These are phyloP conservation scores for Zeugodacus cucurbitae DNA, from an alignment of 1,140 invertebrate genomes.

Conservation along the genomic window DNA sequence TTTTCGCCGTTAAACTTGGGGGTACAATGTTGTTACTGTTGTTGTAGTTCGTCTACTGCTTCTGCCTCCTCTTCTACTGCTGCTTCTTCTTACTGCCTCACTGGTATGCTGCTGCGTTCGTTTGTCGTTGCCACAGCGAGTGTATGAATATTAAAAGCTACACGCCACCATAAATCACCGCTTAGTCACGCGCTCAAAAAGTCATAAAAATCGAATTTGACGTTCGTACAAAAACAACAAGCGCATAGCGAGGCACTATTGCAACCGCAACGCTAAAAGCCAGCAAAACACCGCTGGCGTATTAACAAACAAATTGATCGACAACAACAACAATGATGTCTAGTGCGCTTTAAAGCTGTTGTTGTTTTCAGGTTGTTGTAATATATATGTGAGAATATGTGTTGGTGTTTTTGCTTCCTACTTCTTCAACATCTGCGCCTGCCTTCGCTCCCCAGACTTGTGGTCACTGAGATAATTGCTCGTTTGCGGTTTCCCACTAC, in stretches of 20 bases:
- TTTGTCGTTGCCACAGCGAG: slow-evolving; percentile 8
- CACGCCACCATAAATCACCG: slow-evolving; percentile 66
- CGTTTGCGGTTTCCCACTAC: background rate
- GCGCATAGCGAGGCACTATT: background rate
- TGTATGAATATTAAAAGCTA: slow-evolving; percentile 66
- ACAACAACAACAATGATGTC: background rate
- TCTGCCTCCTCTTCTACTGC: background rate
- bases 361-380: background rate
- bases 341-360: background rate
- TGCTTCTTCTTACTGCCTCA: background rate
- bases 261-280: background rate
- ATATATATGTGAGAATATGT: background rate
- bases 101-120: background rate
- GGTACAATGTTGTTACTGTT: background rate
- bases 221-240: slow-evolving; percentile 47
- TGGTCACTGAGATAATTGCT: background rate
- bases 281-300: background rate
- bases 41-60: too few species aligned
- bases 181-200: slow-evolving; percentile 66
- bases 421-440: background rate
- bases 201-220: slow-evolving; percentile 66
- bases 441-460: background rate
- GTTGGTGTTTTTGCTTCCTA: background rate
- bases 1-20: background rate
- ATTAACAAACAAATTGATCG: slow-evolving; percentile 28